Percentiles rank a stretch among this genome's conserved stretches.
phyloP scores from a whole-genome alignment of 2,113 vertebrate genomes.

The Bujurquina vittata region DNA sequence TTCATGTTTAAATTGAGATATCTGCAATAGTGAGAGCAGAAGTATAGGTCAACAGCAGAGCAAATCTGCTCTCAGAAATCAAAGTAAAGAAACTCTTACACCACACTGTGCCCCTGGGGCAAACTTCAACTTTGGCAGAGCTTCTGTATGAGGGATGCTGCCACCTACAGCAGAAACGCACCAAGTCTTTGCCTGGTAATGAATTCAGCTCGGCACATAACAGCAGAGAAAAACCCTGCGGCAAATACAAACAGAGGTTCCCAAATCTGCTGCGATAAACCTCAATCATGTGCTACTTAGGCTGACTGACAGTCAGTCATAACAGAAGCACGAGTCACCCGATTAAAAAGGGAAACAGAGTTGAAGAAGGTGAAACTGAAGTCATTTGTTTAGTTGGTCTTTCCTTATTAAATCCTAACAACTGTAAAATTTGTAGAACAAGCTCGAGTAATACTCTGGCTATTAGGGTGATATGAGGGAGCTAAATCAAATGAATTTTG shows the following conservation, averaged over 20 bases:
- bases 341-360: conserved; percentile 55
- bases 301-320: conserved; percentile 68
- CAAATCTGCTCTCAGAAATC: conserved; percentile 47
- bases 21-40: conserved; percentile 16
- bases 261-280: conserved; percentile 71
- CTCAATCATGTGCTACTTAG: conserved; percentile 71
- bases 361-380: conserved; percentile 56
- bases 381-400: conserved; percentile 51
- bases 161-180: conserved; percentile 72
- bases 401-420: conserved; percentile 49
- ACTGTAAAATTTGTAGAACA: conserved; percentile 27
- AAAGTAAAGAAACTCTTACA: conserved; percentile 58
- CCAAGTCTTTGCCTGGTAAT: conserved; percentile 54
- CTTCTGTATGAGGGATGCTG: conserved; percentile 60
- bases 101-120: conserved; percentile 56
- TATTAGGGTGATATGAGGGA: neutral
- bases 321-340: conserved; percentile 57
- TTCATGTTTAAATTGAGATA: conserved; percentile 33
- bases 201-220: conserved; percentile 63
- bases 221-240: conserved; percentile 60
- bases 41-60: conserved; percentile 45
- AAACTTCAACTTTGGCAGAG: conserved; percentile 54
- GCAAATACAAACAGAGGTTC: conserved; percentile 68
- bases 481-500: neutral
- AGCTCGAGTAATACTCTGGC: conserved; percentile 2